Base-by-base conservation (phyloP, 2,113 vertebrate genomes). In the Centropus bengalensis region DNA sequence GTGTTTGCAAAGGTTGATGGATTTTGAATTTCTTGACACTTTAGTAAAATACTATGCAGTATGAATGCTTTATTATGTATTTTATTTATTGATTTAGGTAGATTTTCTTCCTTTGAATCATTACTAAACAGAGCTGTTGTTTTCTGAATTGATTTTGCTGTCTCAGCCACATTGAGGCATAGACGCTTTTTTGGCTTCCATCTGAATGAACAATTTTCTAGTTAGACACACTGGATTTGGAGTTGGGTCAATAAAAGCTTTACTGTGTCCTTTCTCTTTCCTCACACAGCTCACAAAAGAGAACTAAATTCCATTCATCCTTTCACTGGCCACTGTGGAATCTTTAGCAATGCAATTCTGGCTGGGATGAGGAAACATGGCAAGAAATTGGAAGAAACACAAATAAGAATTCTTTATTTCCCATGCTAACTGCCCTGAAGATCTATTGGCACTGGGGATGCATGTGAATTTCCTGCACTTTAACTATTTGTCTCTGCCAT, bases 201-300 rank as follows among this genome's bases (percentile, higher is more conserved):
- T 97, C 87, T 98, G 96, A 98, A 98, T 97, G 97, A 98, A 97
- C 98, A 98, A 98, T 98, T 98, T 98, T 97, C 97, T 97, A 97
- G 97, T 98, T 98, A 98, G 97, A 97, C 97, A 98, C 97, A 98
- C 96, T 97, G 97, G 95, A 97, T 98, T 98, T 98, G 96, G 97
- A 98, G 96, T 96, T 98, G 96, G 94, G 97, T 98, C 98, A 98
- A 98, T 98, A 98, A 98, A 98, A 97, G 97, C 96, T 98, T 98
- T 98, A 98, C 97, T 97, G 96, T 98, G 97, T 97, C 91, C 89
- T 97, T 98, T 98, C 95, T 98, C 87, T 97, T 97, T 97, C 97
- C 95, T 97, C 96, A 96, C 94, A 97, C 94, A 97, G 87, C 91
- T 98, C 96, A 98, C 97, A 98, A 98, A 98, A 96, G 95, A 96